These are phyloP conservation scores for Siphlonurus alternatus DNA, from an alignment of 2,888 invertebrate genomes.

Conservation along the genomic window DNA sequence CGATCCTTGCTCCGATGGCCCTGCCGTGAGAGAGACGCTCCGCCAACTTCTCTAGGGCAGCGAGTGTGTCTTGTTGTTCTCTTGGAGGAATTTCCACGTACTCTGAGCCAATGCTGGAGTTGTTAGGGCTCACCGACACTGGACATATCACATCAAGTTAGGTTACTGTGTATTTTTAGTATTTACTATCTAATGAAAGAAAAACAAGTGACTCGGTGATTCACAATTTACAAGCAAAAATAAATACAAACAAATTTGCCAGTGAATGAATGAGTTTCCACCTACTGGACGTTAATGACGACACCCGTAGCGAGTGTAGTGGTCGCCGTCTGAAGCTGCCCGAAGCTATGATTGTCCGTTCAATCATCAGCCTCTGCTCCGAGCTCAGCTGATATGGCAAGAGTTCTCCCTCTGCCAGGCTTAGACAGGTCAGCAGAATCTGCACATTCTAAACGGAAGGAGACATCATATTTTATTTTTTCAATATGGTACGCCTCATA, in stretches of 20 bases:
- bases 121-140: slow-evolving; percentile 17
- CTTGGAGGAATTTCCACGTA: slow-evolving; percentile 14
- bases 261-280: too few species aligned
- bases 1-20: slow-evolving; percentile 34
- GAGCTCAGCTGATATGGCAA: slow-evolving; percentile 7
- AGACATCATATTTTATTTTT: slow-evolving; percentile 27
- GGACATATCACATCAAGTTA: too few species aligned
- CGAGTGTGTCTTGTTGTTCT: slow-evolving; percentile 22
- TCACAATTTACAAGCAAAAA: too few species aligned
- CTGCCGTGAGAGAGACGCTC: slow-evolving; percentile 34
- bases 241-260: too few species aligned
- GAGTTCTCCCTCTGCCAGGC: slow-evolving; percentile 41
- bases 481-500: too few species aligned
- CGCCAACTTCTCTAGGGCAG: slow-evolving; percentile 29
- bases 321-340: background rate
- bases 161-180: too few species aligned
- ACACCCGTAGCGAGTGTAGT: background rate
- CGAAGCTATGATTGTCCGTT: background rate
- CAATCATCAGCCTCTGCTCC: background rate
- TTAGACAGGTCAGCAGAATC: slow-evolving; percentile 41
- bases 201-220: too few species aligned
- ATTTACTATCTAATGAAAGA: too few species aligned
- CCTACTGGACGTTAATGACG: background rate
- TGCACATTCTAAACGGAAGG: slow-evolving; percentile 37
- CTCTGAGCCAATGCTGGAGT: slow-evolving; percentile 11